A percentile compares a stretch with the other conserved stretches of the same genome.
phyloP scores from a whole-genome alignment of 2,113 vertebrate species.

The Suncus etruscus region DNA sequence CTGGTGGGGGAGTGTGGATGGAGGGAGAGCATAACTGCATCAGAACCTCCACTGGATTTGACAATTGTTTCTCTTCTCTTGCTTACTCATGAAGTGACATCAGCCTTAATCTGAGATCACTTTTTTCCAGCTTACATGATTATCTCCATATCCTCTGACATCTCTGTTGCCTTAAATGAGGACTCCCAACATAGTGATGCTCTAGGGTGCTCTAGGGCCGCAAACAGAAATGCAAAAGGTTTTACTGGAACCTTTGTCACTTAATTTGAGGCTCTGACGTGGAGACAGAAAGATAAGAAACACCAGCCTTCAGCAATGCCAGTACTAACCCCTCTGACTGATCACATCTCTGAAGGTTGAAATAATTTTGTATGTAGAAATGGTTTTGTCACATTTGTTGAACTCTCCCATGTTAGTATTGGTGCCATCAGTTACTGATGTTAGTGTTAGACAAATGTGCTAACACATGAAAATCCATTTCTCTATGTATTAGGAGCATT shows the following conservation, averaged over 20 bases:
- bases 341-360: background rate
- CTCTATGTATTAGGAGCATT: too few relatives aligned
- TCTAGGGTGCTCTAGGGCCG: too few relatives aligned
- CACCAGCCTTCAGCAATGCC: background rate
- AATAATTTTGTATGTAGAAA: background rate
- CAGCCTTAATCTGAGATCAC: background rate
- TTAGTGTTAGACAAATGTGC: background rate
- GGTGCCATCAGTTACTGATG: background rate
- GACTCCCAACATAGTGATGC: background rate
- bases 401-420: background rate
- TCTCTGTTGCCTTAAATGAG: background rate
- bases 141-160: background rate
- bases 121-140: background rate
- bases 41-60: background rate
- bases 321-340: background rate
- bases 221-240: too few relatives aligned
- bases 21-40: background rate
- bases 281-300: too few relatives aligned
- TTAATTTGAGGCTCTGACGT: too few relatives aligned
- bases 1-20: background rate
- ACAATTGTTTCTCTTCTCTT: background rate
- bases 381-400: background rate
- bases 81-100: background rate
- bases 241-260: too few relatives aligned
- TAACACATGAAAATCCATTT: background rate